Percentiles rank a stretch among this genome's conserved stretches.
Evolutionary conservation across 2,888 invertebrate species (phyloP).

Genomic region (Patella caerulea): DNA sequence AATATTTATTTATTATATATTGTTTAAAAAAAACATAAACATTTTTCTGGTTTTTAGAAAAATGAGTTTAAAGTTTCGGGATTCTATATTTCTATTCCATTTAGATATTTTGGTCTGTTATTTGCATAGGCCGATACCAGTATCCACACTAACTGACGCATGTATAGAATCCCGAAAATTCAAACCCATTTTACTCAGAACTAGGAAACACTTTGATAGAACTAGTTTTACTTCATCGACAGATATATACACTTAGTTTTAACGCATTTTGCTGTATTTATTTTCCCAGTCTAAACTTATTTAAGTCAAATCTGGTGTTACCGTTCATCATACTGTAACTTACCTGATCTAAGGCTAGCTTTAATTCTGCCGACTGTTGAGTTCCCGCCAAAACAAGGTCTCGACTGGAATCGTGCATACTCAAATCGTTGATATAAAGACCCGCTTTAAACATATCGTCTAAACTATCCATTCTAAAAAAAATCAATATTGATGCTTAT

Average conservation of each 20-base stretch:
- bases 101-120: no score
- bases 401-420: conserved; percentile 99
- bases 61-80: no score
- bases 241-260: background rate
- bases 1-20: no score
- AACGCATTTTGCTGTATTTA: background rate
- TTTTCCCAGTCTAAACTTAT: background rate
- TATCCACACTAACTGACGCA: no score
- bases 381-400: conserved; percentile 96
- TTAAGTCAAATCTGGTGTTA: background rate
- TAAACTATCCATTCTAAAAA: conserved; percentile 85
- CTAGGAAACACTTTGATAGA: no score
- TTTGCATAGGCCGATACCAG: no score
- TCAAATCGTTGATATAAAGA: conserved; percentile 96
- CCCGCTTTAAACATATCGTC: conserved; percentile 93
- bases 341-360: conserved; percentile 87
- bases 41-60: no score
- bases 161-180: no score
- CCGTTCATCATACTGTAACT: background rate
- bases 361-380: conserved; percentile 96
- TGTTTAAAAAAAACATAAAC: no score
- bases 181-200: no score
- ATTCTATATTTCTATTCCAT: no score
- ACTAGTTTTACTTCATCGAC: background rate
- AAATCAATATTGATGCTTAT: background rate